These are phyloP conservation scores for Microtus montanus DNA, from an alignment of 2,113 vertebrate species.

Conservation along the genomic window DNA sequence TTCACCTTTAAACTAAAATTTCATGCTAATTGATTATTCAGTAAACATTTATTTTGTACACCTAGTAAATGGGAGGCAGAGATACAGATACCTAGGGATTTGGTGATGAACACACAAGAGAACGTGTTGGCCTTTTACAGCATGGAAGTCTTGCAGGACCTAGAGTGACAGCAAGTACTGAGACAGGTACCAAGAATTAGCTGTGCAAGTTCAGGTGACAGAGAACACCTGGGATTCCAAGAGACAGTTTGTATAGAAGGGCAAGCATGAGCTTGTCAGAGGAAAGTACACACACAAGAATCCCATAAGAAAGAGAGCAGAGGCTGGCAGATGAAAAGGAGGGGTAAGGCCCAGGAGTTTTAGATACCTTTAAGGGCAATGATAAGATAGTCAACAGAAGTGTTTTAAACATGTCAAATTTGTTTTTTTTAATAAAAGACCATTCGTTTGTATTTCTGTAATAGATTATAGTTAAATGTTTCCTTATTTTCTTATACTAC, in stretches of 20 bases:
- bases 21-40: not conserved
- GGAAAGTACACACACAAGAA: not conserved
- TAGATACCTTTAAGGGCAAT: not conserved
- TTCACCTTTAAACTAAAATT: slow-evolving; percentile 37
- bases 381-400: not conserved
- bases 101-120: not conserved
- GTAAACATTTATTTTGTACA: not conserved
- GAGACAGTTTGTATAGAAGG: not conserved
- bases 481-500: not conserved
- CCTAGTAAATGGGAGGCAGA: not conserved
- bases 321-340: not conserved
- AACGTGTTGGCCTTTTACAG: not conserved
- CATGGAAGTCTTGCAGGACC: not conserved
- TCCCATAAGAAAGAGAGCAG: not conserved
- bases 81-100: not conserved
- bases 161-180: not conserved
- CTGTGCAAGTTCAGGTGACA: not conserved
- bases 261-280: not conserved
- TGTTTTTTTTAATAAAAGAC: not conserved
- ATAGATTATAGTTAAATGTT: not conserved
- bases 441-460: not conserved
- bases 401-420: not conserved
- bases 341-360: not conserved
- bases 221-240: not conserved
- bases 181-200: not conserved